Percentiles rank a stretch among this genome's conserved stretches.
These are phyloP conservation scores for Sinohyriopsis cumingii DNA, from an alignment of 2,888 invertebrate genomes.

Conservation along the genomic window DNA sequence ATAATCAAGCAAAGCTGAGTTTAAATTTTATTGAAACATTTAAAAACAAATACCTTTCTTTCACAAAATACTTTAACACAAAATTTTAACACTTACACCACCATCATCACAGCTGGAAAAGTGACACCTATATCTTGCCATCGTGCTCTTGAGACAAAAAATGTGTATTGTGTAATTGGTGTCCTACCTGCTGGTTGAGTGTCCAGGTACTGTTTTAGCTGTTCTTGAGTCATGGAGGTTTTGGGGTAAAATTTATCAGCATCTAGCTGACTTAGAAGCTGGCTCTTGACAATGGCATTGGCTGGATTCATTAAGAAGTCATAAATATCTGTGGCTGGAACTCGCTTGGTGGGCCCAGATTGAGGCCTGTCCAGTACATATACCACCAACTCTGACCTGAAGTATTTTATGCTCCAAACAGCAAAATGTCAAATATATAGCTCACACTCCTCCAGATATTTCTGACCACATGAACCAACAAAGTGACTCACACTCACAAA, in stretches of 20 bases:
- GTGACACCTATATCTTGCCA: no score
- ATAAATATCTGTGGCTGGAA: conserved; percentile 71
- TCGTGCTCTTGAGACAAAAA: no score
- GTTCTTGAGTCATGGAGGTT: conserved; percentile 79
- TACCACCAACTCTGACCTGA: conserved; percentile 81
- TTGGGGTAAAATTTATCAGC: conserved; percentile 82
- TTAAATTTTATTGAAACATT: no score
- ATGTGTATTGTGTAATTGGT: background rate
- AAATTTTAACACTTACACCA: no score
- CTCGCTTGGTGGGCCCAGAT: conserved; percentile 72
- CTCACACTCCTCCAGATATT: background rate
- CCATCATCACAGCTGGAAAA: no score
- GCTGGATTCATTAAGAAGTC: conserved; percentile 77
- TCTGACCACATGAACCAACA: background rate
- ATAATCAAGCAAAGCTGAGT: no score
- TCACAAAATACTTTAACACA: no score
- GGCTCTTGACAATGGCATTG: conserved; percentile 76
- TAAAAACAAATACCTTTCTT: no score
- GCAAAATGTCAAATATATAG: conserved; percentile 1
- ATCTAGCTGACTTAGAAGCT: conserved; percentile 80
- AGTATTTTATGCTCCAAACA: conserved; percentile 8
- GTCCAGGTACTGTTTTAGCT: conserved; percentile 86
- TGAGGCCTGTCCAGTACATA: conserved; percentile 82
- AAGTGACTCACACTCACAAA: background rate
- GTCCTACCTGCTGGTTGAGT: conserved; percentile 81